These are phyloP conservation scores for Axinella damicornis DNA, from an alignment of 37 sponge, comb jelly and placozoan species.

Conservation along the genomic window DNA sequence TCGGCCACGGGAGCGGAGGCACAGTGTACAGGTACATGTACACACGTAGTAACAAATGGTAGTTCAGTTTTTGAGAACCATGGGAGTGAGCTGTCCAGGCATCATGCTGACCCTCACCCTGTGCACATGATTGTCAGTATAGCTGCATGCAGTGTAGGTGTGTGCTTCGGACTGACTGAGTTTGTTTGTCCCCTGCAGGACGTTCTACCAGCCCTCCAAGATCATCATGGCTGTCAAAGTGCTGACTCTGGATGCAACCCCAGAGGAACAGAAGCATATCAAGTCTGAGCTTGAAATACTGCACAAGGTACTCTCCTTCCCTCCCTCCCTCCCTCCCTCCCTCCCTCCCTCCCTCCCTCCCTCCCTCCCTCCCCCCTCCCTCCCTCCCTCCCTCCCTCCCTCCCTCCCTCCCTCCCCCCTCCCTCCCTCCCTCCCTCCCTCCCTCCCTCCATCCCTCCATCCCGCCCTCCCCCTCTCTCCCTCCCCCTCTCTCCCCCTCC, in stretches of 20 bases:
- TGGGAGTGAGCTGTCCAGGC: no score
- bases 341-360: constrained; percentile 1
- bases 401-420: neutral
- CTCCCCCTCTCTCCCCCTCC: neutral
- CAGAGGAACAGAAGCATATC: constrained; percentile 87
- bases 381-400: neutral
- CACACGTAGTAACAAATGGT: no score
- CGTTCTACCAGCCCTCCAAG: constrained; percentile 80
- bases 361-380: neutral
- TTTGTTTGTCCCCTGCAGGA: constrained; percentile 9
- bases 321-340: neutral
- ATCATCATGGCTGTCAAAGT: constrained; percentile 88
- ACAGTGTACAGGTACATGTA: constrained; percentile 78
- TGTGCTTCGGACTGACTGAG: no score
- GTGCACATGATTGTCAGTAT: no score
- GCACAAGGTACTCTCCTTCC: constrained; percentile 61
- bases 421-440: neutral
- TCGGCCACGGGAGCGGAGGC: constrained; percentile 88
- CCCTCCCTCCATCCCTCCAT: neutral
- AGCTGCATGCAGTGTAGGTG: no score
- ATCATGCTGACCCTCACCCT: no score
- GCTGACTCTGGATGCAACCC: constrained; percentile 82
- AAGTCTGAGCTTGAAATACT: constrained; percentile 88
- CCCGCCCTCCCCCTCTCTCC: constrained; percentile 3
- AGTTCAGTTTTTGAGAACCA: no score